Conservation (phyloP, 30 jellyfish, hydroid and myxozoan species). For the Turritopsis rubra region DNA sequence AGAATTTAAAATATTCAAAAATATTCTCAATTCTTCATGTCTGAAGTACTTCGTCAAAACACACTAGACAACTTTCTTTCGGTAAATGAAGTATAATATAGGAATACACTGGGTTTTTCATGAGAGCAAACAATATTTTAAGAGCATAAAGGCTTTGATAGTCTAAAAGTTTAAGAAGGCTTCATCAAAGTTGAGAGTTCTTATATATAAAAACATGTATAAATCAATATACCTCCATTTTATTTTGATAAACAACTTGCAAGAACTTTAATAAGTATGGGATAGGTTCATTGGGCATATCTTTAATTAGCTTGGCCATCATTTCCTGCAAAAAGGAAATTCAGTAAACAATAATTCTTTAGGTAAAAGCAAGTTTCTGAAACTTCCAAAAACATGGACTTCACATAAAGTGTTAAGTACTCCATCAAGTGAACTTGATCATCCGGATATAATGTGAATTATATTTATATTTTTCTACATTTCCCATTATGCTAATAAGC, state of each 20-base stretch:
- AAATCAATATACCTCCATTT: slow-evolving; percentile 10
- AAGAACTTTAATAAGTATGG: slow-evolving; percentile 55
- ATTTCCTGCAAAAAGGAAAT: slow-evolving; percentile 35
- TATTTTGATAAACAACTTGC: slow-evolving; percentile 57
- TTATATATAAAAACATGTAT: not conserved
- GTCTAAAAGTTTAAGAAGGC: no score
- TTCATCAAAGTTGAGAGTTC: no score
- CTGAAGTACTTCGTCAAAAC: not conserved
- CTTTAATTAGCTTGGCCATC: slow-evolving; percentile 78
- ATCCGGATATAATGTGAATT: no score
- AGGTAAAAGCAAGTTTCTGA: not conserved
- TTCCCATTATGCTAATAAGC: no score
- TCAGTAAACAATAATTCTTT: not conserved
- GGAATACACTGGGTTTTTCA: no score
- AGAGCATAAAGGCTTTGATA: no score
- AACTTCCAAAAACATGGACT: not conserved
- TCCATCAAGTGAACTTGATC: no score
- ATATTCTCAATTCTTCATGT: not conserved
- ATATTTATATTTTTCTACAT: no score
- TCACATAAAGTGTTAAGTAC: no score
- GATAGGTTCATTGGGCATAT: slow-evolving; percentile 89
- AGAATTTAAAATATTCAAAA: not conserved
- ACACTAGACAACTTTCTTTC: not conserved
- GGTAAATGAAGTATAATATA: no score
- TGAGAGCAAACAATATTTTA: no score